Conservation (phyloP, 2,888 invertebrate species). For the Ferdinandea cuprea region DNA sequence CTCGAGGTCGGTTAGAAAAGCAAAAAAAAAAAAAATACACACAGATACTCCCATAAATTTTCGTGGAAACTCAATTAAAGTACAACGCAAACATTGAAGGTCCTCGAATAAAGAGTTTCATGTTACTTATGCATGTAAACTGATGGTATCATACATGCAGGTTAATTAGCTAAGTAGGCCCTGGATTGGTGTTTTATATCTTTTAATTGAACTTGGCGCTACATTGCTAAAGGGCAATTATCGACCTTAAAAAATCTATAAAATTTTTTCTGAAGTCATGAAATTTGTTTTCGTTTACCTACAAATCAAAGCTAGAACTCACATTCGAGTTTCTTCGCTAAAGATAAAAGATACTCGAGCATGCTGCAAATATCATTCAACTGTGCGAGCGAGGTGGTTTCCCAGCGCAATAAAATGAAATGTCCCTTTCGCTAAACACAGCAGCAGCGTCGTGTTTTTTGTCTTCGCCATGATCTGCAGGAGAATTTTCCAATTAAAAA, state of each 20-base stretch:
- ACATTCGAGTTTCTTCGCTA: background rate
- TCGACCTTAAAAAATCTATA: background rate
- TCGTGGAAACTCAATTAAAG: slow-evolving; percentile 42
- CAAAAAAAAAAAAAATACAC: too few species aligned
- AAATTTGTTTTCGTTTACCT: too few species aligned
- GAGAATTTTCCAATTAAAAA: slow-evolving; percentile 63
- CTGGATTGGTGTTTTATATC: slow-evolving; percentile 19
- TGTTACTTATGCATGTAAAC: slow-evolving; percentile 65
- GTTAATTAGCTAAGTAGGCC: slow-evolving; percentile 67
- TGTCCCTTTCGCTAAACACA: background rate
- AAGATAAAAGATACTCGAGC: slow-evolving; percentile 27
- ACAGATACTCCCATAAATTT: background rate
- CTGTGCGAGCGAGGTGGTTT: slow-evolving; percentile 10
- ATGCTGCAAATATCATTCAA: slow-evolving; percentile 29
- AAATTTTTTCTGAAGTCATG: too few species aligned
- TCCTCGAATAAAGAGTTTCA: slow-evolving; percentile 27
- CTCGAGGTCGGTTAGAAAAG: slow-evolving; percentile 20
- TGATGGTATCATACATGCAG: slow-evolving; percentile 64
- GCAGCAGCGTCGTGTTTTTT: slow-evolving; percentile 3
- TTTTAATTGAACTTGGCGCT: slow-evolving; percentile 32
- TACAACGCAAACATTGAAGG: slow-evolving; percentile 51
- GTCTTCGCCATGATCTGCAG: slow-evolving; percentile 24
- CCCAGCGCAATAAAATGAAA: slow-evolving; percentile 4
- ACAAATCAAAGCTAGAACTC: background rate
- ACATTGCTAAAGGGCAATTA: slow-evolving; percentile 34